phyloP scores from a whole-genome alignment of 2,888 invertebrate genomes.

The Rhorus exstirpatorius region DNA sequence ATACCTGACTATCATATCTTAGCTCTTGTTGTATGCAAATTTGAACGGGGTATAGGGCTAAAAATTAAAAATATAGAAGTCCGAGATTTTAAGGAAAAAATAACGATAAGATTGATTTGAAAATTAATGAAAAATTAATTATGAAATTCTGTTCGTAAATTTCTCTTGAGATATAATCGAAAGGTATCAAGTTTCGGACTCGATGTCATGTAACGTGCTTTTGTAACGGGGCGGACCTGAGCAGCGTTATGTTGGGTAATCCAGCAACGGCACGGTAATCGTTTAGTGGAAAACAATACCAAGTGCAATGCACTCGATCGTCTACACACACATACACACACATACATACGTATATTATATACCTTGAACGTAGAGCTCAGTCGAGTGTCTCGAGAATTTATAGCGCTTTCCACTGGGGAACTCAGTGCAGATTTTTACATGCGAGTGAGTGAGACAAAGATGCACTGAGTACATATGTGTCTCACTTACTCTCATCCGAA shows the following conservation, averaged over 20 bases:
- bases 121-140: not conserved
- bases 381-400: slow-evolving; percentile 38
- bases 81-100: not conserved
- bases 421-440: no score
- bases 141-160: no score
- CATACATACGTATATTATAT: slow-evolving; percentile 14
- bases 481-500: no score
- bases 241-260: slow-evolving; percentile 63
- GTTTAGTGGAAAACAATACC: slow-evolving; percentile 77
- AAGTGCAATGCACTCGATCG: slow-evolving; percentile 72
- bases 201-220: slow-evolving; percentile 58
- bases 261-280: slow-evolving; percentile 72
- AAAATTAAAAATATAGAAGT: not conserved
- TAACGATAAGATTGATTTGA: not conserved
- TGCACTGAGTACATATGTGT: no score
- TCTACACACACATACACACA: not conserved
- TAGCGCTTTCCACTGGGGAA: no score
- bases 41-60: no score
- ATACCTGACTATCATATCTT: no score
- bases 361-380: not conserved
- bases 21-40: no score
- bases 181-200: no score
- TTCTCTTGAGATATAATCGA: not conserved
- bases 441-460: no score
- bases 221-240: slow-evolving; percentile 47